Conservation (phyloP, 64 coral and sea anemone species). For the Exaiptasia diaphana region DNA sequence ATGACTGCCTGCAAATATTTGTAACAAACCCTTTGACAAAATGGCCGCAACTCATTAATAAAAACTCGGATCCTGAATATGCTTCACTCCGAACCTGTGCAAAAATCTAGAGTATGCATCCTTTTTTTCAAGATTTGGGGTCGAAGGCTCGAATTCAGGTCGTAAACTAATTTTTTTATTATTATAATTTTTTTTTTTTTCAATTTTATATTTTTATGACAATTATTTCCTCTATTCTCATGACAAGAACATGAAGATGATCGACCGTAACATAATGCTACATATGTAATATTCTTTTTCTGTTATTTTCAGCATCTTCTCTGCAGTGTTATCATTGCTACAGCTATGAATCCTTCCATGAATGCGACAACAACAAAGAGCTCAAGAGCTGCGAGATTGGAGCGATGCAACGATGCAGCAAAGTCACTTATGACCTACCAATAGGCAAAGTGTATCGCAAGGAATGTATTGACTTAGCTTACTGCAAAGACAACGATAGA, state of each 20-base stretch:
- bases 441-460: background rate
- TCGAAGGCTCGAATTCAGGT: too few relatives aligned
- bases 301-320: background rate
- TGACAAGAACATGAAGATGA: too few relatives aligned
- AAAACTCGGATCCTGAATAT: too few relatives aligned
- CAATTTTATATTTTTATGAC: background rate
- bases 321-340: conserved; percentile 2
- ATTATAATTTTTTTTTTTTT: background rate
- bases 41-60: too few relatives aligned
- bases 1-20: too few relatives aligned
- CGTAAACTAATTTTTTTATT: background rate
- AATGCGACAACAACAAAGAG: conserved; percentile 8
- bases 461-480: background rate
- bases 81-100: too few relatives aligned
- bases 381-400: background rate
- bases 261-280: too few relatives aligned
- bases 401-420: background rate
- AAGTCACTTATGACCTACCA: background rate
- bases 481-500: conserved; percentile 5
- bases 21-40: too few relatives aligned
- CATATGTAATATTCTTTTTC: background rate
- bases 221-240: background rate
- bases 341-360: conserved; percentile 3
- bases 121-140: too few relatives aligned
- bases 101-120: too few relatives aligned